Evolutionary conservation across 2,113 vertebrate genomes (phyloP), one percentile per base, ranked within the genome.

Genomic region (Anarrhichthys ocellatus): DNA sequence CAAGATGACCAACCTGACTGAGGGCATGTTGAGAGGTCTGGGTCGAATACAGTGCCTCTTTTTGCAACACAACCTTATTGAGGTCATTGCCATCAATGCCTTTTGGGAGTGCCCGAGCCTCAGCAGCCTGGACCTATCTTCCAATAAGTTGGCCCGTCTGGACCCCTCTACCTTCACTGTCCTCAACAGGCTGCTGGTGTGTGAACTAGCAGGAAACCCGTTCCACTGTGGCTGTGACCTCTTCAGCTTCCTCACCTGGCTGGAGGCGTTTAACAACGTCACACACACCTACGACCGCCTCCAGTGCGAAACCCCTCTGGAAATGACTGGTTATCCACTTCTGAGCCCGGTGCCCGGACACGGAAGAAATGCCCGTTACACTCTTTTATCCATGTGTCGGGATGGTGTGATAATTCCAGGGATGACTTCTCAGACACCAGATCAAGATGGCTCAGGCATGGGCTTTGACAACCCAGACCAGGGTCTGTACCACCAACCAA

Each of bases 171-270:
- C 97, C 64, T 99, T 99, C 74, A 95, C 95, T 66, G 93, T 95
- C 74, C 93, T 99, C 40, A 95, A 93, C 89, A 96, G 96, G 72
- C 93, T 99, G 65, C 96, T 96, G 96, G 96, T 99, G 69, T 99
- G 98, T 0, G 98, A 99, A 83, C 93, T 99, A 73, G 97, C 97
- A 0, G 98, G 97, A 59, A 99, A 99, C 87, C 98, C 98, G 0
- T 99, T 99, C 94, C 97, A 98, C 94, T 99, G 98, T 3, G 96
- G 96, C 88, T 99, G 98, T 17, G 97, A 97, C 20, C 97, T 99
- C 56, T 97, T 95, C 4, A 94, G 95, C 89, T 99, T 99, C 86
- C 96, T 99, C 11, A 96, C 96, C 80, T 99, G 98, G 98, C 94
- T 99, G 22, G 97, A 97, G 29, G 93, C 95, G 32, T 99, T 99